A percentile compares a stretch with the other conserved stretches of the same genome.
Evolutionary conservation across 2,113 vertebrate species (phyloP).

Genomic region (Perca flavescens): DNA sequence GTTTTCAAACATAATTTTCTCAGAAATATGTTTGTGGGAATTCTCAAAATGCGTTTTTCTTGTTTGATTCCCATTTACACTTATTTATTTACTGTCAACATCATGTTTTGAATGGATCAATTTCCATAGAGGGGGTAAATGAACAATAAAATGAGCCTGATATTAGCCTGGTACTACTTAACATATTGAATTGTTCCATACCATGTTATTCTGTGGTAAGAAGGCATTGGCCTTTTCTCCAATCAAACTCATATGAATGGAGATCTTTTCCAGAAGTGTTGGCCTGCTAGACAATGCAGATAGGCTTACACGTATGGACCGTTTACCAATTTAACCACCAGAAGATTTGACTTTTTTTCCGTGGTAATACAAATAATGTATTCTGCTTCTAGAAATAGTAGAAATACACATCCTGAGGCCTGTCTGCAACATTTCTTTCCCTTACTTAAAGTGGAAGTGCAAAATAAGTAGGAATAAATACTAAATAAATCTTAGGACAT

Average conservation of each 20-base stretch:
- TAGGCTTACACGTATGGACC: background rate
- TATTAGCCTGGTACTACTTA: background rate
- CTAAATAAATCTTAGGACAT: conserved; percentile 47
- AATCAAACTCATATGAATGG: background rate
- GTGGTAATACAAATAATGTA: background rate
- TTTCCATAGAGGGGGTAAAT: background rate
- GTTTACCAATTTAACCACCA: background rate
- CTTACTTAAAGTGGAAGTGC: conserved; percentile 50
- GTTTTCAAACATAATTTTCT: background rate
- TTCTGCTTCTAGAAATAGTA: background rate
- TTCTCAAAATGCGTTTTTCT: background rate
- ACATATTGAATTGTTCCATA: conserved; percentile 4
- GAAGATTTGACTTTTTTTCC: background rate
- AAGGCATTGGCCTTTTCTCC: conserved; percentile 61
- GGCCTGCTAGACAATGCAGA: background rate
- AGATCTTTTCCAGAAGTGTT: background rate
- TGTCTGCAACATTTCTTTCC: conserved; percentile 19
- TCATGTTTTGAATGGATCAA: background rate
- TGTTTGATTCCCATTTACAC: background rate
- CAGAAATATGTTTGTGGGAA: background rate
- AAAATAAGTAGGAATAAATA: conserved; percentile 56
- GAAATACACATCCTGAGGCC: background rate
- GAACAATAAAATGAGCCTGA: background rate
- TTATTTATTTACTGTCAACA: background rate
- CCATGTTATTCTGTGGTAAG: conserved; percentile 3